These are phyloP conservation scores for Stratiomys singularior DNA, from an alignment of 2,888 invertebrate species.

Conservation along the genomic window DNA sequence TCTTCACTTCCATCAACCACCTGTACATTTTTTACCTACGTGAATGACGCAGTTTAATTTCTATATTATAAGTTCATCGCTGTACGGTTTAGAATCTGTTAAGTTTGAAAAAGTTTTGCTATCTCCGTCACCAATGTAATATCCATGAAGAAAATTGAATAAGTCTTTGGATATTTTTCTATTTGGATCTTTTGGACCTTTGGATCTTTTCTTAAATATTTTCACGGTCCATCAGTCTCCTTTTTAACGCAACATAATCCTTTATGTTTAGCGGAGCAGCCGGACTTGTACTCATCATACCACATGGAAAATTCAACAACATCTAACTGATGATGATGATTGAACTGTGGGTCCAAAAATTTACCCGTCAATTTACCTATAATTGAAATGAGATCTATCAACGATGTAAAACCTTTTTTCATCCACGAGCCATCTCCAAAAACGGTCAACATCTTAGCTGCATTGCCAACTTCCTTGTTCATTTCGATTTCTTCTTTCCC, in stretches of 20 bases:
- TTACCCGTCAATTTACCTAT: background rate
- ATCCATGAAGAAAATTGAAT: background rate
- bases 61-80: too few species aligned
- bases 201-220: too few species aligned
- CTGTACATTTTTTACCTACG: too few species aligned
- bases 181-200: too few species aligned
- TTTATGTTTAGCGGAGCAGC: background rate
- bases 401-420: slow-evolving; percentile 10
- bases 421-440: background rate
- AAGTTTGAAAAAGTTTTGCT: slow-evolving; percentile 5
- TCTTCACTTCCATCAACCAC: too few species aligned
- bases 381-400: background rate
- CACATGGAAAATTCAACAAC: slow-evolving; percentile 4
- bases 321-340: background rate
- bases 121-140: background rate
- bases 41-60: too few species aligned
- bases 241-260: background rate
- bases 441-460: background rate
- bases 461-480: too few species aligned
- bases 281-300: background rate
- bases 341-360: background rate
- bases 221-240: background rate
- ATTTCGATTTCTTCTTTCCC: background rate
- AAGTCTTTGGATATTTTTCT: background rate
- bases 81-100: background rate